phyloP scores from a whole-genome alignment of 1,140 invertebrate genomes.

The Zaprionus nigranus region DNA sequence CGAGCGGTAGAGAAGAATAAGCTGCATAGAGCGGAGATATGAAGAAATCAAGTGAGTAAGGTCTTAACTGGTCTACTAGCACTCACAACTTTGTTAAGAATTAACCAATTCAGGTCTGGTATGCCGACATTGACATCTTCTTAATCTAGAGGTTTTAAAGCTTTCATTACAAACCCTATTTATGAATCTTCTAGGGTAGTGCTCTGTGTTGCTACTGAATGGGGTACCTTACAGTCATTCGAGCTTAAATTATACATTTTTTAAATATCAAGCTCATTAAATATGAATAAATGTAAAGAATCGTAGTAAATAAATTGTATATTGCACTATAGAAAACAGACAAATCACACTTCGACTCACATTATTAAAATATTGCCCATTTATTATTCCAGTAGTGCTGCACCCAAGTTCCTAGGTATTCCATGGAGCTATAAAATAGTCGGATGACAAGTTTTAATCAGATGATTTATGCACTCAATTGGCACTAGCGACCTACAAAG shows the following conservation, averaged over 20 bases:
- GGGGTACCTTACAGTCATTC: neutral
- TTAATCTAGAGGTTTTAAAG: no score
- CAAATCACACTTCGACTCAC: neutral
- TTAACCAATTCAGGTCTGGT: no score
- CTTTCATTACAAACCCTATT: no score
- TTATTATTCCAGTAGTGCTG: neutral
- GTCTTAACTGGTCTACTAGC: neutral
- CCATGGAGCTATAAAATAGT: neutral
- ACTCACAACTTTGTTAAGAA: no score
- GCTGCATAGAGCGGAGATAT: neutral
- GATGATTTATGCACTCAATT: constrained; percentile 34
- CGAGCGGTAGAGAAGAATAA: neutral
- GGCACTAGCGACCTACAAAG: constrained; percentile 35
- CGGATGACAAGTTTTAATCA: constrained; percentile 15
- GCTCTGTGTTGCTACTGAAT: neutral
- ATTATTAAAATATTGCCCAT: neutral
- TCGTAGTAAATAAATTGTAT: neutral
- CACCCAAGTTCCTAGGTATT: neutral
- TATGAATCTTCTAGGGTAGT: no score
- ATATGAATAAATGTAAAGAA: neutral
- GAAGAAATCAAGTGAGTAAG: neutral
- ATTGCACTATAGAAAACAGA: neutral
- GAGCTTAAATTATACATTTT: no score
- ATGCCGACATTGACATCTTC: no score
- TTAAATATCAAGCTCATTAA: neutral